Conservation (phyloP, 2,888 invertebrate species). For the Lamellibrachia columna region DNA sequence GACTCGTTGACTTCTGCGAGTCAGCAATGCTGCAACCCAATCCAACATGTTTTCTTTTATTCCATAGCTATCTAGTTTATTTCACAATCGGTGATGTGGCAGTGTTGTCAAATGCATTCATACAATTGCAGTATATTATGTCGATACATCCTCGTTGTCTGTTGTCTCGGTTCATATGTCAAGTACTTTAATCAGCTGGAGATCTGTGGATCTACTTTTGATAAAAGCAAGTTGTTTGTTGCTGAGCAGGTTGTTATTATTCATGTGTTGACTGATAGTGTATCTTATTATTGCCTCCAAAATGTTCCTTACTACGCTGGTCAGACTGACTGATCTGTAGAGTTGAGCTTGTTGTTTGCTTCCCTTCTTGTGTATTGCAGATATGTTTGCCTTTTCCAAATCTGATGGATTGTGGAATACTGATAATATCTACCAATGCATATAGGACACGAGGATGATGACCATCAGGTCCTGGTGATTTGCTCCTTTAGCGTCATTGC, state of each 20-base stretch:
- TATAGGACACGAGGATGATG: not conserved
- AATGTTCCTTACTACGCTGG: not conserved
- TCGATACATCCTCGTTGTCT: not conserved
- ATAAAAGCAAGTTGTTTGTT: not conserved
- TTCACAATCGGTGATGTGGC: not conserved
- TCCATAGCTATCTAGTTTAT: not conserved
- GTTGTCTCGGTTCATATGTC: not conserved
- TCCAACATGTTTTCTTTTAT: not conserved
- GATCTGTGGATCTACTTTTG: not conserved
- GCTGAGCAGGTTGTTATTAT: not conserved
- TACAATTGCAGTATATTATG: not conserved
- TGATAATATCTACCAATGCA: not conserved
- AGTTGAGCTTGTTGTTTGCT: not conserved
- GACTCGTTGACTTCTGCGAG: not conserved
- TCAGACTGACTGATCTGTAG: not conserved
- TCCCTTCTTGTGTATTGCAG: not conserved
- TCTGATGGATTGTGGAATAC: not conserved
- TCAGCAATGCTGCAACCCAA: no score
- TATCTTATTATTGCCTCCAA: not conserved
- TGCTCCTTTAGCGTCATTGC: not conserved
- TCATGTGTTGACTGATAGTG: not conserved
- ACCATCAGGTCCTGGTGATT: not conserved
- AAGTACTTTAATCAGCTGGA: not conserved
- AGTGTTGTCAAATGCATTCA: not conserved
- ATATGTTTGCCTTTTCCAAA: not conserved